A percentile compares a stretch with the other conserved stretches of the same genome.
Evolutionary conservation across 2,113 vertebrate species (phyloP).

Genomic region (Myodes glareolus): DNA sequence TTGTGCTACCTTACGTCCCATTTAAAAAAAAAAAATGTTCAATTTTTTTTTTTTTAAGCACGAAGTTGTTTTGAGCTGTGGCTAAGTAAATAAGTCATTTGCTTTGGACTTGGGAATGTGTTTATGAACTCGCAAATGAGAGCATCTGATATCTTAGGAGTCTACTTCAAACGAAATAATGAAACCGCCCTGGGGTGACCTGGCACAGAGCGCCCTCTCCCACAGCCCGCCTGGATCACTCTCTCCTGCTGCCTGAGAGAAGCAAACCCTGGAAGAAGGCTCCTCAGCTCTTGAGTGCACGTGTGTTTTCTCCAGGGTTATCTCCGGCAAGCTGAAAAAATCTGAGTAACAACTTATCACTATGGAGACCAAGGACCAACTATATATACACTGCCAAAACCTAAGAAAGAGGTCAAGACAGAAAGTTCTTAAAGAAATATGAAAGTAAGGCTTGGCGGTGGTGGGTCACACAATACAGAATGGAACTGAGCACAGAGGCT

Average conservation of each 20-base stretch:
- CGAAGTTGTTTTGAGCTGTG: slow-evolving; percentile 43
- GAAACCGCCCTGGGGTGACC: slow-evolving; percentile 33
- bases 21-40: not conserved
- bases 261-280: not conserved
- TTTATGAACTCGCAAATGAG: slow-evolving; percentile 69
- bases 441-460: not conserved
- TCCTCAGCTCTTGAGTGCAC: not conserved
- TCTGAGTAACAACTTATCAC: not conserved
- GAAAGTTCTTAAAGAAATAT: not conserved
- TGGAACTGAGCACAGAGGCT: not conserved
- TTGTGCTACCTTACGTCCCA: not conserved
- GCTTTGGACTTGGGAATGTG: slow-evolving; percentile 68
- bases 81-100: slow-evolving; percentile 50
- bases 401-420: not conserved
- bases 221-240: not conserved
- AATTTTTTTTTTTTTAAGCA: not conserved
- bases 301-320: not conserved
- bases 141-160: slow-evolving; percentile 66
- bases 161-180: slow-evolving; percentile 70
- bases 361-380: not conserved
- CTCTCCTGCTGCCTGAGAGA: not conserved
- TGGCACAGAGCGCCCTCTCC: slow-evolving; percentile 12
- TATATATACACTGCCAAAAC: not conserved
- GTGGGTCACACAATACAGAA: not conserved
- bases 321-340: slow-evolving; percentile 26